Evolutionary conservation across 2,888 invertebrate genomes (phyloP).

Genomic region (Megaustenia siamemsis): DNA sequence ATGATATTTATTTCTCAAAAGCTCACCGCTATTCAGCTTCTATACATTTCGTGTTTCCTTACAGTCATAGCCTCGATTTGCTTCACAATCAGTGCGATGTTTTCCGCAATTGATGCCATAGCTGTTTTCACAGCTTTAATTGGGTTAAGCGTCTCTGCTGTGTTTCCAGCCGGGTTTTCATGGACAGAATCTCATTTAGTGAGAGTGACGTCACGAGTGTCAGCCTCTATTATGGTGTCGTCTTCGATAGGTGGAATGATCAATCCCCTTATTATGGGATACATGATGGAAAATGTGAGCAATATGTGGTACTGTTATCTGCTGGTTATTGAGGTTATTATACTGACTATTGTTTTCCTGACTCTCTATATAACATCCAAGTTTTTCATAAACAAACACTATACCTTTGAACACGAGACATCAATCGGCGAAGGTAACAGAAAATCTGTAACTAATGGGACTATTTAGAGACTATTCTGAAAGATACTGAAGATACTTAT

Average conservation of each 20-base stretch:
- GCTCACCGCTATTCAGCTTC: slow-evolving; percentile 68
- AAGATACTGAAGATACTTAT: too few species aligned
- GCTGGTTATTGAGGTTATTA: slow-evolving; percentile 63
- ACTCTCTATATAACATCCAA: slow-evolving; percentile 33
- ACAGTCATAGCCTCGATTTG: slow-evolving; percentile 23
- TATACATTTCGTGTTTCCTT: slow-evolving; percentile 41
- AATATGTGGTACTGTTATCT: slow-evolving; percentile 77
- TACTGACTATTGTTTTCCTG: slow-evolving; percentile 66
- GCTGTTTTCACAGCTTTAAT: slow-evolving; percentile 65
- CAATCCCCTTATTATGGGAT: slow-evolving; percentile 75
- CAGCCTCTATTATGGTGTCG: slow-evolving; percentile 77
- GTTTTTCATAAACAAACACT: slow-evolving; percentile 34
- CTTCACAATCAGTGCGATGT: slow-evolving; percentile 25
- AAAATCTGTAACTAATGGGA: too few species aligned
- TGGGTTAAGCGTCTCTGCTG: slow-evolving; percentile 78
- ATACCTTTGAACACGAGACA: background rate
- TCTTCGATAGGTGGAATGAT: slow-evolving; percentile 78
- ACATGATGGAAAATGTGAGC: slow-evolving; percentile 71
- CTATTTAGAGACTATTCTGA: too few species aligned
- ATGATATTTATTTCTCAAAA: slow-evolving; percentile 78
- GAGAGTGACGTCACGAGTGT: slow-evolving; percentile 77
- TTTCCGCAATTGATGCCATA: slow-evolving; percentile 16
- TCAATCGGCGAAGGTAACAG: background rate
- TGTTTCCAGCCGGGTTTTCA: slow-evolving; percentile 79
- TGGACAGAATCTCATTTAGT: slow-evolving; percentile 79